Percentiles rank a stretch among this genome's conserved stretches.
Evolutionary conservation across 2,888 invertebrate species (phyloP).

Genomic region (Andrena flavipes): DNA sequence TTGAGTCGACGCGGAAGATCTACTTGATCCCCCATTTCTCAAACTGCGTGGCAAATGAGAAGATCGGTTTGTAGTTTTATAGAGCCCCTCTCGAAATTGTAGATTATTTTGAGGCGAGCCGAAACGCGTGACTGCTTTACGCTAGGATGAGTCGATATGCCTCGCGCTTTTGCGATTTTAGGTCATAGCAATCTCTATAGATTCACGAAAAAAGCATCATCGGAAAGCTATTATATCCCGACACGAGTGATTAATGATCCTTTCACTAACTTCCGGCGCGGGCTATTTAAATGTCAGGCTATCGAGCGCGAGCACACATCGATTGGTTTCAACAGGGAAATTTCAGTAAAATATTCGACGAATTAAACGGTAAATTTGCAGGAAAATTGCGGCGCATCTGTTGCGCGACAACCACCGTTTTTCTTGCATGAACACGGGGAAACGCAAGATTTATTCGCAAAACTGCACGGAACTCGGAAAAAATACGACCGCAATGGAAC

Average conservation of each 20-base stretch:
- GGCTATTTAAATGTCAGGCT: background rate
- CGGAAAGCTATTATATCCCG: too few relatives aligned
- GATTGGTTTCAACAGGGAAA: background rate
- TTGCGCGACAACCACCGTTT: background rate
- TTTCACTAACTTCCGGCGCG: background rate
- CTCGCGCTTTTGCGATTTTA: too few relatives aligned
- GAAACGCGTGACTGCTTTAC: too few relatives aligned
- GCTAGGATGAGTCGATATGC: too few relatives aligned
- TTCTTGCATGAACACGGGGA: background rate
- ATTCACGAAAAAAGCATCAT: too few relatives aligned
- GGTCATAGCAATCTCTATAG: too few relatives aligned
- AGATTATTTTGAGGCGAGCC: too few relatives aligned
- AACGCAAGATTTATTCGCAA: slow-evolving; percentile 4
- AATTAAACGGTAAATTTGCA: slow-evolving; percentile 8
- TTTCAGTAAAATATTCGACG: slow-evolving; percentile 3
- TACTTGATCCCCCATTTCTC: background rate
- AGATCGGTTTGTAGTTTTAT: background rate
- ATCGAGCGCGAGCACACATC: background rate
- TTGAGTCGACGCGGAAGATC: background rate
- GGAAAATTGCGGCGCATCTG: background rate
- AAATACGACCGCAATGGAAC: background rate
- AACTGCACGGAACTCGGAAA: background rate
- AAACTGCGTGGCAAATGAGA: background rate
- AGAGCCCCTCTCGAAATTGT: background rate
- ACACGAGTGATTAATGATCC: too few relatives aligned